Base-by-base conservation (phyloP, 2,888 invertebrate species). In the Acleris emargana region DNA sequence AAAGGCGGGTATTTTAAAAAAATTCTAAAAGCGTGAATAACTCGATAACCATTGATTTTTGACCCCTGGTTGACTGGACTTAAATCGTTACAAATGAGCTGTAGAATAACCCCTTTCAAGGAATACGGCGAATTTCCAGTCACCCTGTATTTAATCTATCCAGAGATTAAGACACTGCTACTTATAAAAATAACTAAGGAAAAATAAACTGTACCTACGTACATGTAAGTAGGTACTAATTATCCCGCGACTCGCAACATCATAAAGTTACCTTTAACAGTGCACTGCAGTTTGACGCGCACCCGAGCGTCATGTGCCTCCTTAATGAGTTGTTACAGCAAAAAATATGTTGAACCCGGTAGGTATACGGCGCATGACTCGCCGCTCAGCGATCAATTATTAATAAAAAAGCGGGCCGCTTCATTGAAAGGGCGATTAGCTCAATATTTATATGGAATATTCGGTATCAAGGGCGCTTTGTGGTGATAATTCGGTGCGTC, bases 381-480 rank as follows among this genome's bases (percentile, higher is more conserved):
- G 91, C 83, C 82, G 84, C 84, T 89, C 87, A 76, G 81, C 87
- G 86, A 92, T 91, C 91, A 90, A 91, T 92, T 91, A 91, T 91
- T 91, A 91, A 91, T 91, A 92, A 91, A 92, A 91, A 92, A n/a
- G 89, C 90, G 87, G 88, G 88, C 91, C 90, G 91, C 89, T 88
- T 88, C 89, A 91, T 91, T 92, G 91, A 92, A 92, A 92, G 91
- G 91, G 91, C 92, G 92, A 91, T 92, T 92, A 92, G 92, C 91
- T 91, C 91, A 92, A 92, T 92, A 92, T 92, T 92, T 91, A 92
- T 91, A 91, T 91, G 92, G 92, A 91, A 92, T 91, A 92, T 91
- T 91, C 91, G 89, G 91, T 91, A 91, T 91, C 89, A 91, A 91
- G 91, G 91, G 86, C 88, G 86, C 91, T 90, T 92, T 92, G 92